Evolutionary conservation across 2,797 vertebrate species (phyloP).

Genomic region (Poeciliopsis gracilis): DNA sequence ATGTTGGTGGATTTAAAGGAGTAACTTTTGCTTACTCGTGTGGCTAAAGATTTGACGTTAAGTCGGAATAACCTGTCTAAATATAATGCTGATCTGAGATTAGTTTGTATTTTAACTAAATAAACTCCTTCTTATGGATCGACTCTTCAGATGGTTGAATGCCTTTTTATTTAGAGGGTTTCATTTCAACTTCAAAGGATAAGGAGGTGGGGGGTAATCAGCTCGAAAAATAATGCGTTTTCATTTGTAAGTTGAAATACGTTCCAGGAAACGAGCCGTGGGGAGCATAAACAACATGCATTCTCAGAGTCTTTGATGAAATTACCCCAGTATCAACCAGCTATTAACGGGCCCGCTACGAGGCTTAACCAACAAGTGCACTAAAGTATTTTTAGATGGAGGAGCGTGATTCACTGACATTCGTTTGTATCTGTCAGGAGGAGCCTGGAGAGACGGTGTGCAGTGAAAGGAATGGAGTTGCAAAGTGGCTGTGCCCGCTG

Average conservation of each 20-base stretch:
- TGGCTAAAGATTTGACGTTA: not conserved
- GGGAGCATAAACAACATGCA: not conserved
- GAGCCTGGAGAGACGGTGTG: conserved; percentile 87
- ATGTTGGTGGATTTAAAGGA: not conserved
- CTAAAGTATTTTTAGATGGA: not conserved
- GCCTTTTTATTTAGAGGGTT: not conserved
- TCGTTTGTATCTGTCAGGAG: conserved; percentile 78
- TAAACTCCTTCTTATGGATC: not conserved
- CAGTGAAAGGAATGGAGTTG: conserved; percentile 81
- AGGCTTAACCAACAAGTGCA: not conserved
- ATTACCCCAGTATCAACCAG: not conserved
- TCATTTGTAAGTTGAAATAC: not conserved
- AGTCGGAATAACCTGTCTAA: not conserved
- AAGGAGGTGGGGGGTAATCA: not conserved
- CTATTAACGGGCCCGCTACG: not conserved
- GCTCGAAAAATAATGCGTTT: not conserved
- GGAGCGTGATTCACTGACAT: not conserved
- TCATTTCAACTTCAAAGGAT: not conserved
- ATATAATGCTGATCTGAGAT: conserved; percentile 14
- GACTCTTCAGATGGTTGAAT: no score
- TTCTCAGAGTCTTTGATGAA: not conserved
- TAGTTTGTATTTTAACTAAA: not conserved
- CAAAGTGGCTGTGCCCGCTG: conserved; percentile 88
- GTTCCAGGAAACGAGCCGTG: not conserved
- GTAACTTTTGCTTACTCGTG: not conserved